Evolutionary conservation across 2,797 vertebrate species (phyloP), one percentile per base, ranked within the genome.

Genomic region (Sebastes itinus): DNA sequence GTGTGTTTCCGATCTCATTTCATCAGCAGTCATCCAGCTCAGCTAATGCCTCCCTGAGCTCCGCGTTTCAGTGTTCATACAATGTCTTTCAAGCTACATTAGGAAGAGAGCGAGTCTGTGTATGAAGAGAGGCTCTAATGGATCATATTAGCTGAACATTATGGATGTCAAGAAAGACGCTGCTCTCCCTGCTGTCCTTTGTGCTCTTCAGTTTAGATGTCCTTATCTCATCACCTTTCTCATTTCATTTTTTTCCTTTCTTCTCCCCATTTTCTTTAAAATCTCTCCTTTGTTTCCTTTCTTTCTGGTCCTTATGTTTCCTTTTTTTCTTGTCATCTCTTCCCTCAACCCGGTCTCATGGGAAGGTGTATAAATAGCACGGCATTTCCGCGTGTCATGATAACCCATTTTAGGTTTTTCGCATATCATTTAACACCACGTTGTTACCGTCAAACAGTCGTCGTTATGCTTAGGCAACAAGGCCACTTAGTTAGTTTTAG

Each of bases 11-110:
- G 32, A 85, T 88, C 81, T 84, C 70, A 75, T 92, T 89, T 87
- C 81, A 78, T 88, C 87, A 89, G 78, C 74, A 82, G 82, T 67
- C 87, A 86, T 81, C 66, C 77, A 58, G 74, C 83, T 85, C 75
- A 5, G 60, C 78, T 86, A 87, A 84, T 78, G 73, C 78, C 64
- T 90, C 81, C 66, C 78, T n/a, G 46, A 87, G 80, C 88, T 75
- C 72, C 3, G 8, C 77, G 75, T 85, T 88, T 88, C 86, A 86
- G 87, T 76, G 86, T 81, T 87, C 80, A 65, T 77, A 79, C 78
- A 62, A 60, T 86, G 89, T 91, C 80, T 91, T 93, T 94, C 87
- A 89, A 88, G 88, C 76, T 89, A 86, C 90, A 92, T 93, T 92
- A 93, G 85, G 55, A 82, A 64, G 52, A 73, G 35, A 61, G 32